phyloP scores from a whole-genome alignment of 2,113 vertebrate genomes.

The Neodon shergylaensis region DNA sequence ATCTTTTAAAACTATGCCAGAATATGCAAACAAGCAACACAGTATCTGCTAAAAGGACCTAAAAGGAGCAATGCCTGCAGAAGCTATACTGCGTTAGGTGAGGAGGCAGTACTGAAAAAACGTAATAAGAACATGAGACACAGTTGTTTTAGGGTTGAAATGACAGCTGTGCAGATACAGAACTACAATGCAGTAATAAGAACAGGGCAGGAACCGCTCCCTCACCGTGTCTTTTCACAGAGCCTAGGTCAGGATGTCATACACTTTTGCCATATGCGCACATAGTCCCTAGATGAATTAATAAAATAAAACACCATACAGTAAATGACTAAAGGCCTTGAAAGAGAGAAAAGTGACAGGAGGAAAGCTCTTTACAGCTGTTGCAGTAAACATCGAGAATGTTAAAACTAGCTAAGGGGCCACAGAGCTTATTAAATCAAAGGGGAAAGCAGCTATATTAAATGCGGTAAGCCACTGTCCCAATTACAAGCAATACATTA shows the following conservation, averaged over 20 bases:
- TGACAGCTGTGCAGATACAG: neutral
- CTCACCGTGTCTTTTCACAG: neutral
- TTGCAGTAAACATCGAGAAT: constrained; percentile 60
- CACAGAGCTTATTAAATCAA: constrained; percentile 59
- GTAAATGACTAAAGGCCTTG: constrained; percentile 22
- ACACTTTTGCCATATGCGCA: neutral
- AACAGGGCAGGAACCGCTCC: neutral
- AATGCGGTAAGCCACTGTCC: constrained; percentile 11
- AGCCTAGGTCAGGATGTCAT: neutral
- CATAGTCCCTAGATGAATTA: neutral
- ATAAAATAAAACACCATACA: constrained; percentile 9
- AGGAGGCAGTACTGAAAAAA: neutral
- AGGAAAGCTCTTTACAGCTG: constrained; percentile 61
- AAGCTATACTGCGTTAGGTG: neutral
- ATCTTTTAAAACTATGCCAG: neutral
- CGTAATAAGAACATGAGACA: neutral
- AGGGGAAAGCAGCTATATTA: constrained; percentile 1
- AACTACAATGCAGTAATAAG: neutral
- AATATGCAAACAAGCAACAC: neutral
- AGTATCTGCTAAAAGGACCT: neutral
- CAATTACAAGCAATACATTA: constrained; percentile 46
- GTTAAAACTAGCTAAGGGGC: constrained; percentile 45
- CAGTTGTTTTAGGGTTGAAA: neutral
- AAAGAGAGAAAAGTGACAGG: neutral
- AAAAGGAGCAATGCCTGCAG: neutral